These are phyloP conservation scores for Protobothrops mucrosquamatus DNA, from an alignment of 2,113 vertebrate genomes.

Conservation along the genomic window DNA sequence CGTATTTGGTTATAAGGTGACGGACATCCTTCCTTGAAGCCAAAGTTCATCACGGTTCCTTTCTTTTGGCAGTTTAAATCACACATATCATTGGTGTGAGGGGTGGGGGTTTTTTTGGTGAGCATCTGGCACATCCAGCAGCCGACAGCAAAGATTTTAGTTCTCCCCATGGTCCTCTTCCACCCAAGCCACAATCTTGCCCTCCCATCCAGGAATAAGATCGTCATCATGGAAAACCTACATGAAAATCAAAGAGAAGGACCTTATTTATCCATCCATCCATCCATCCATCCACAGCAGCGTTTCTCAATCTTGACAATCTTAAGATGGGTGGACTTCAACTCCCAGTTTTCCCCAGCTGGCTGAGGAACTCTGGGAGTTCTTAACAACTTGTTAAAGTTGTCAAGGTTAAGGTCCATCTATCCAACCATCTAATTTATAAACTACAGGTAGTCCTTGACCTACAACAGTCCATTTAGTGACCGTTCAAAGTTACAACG, in stretches of 20 bases:
- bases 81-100: slow-evolving; percentile 46
- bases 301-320: too few relatives aligned
- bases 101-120: slow-evolving; percentile 39
- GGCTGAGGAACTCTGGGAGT: not conserved
- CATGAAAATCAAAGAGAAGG: not conserved
- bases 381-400: not conserved
- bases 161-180: slow-evolving; percentile 90
- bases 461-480: not conserved
- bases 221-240: slow-evolving; percentile 93
- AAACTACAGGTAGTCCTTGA: not conserved
- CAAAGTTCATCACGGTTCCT: not conserved
- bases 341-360: not conserved
- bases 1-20: slow-evolving; percentile 29
- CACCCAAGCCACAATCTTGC: slow-evolving; percentile 98
- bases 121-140: slow-evolving; percentile 62
- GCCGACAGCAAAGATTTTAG: slow-evolving; percentile 61
- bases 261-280: too few relatives aligned
- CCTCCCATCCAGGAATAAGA: slow-evolving; percentile 95
- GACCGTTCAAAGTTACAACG: not conserved
- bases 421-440: not conserved
- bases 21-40: slow-evolving; percentile 14
- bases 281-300: not conserved
- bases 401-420: not conserved
- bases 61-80: slow-evolving; percentile 60
- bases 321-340: too few relatives aligned